These are phyloP conservation scores for Lophius americanus DNA, from an alignment of 2,797 vertebrate genomes.

Conservation along the genomic window DNA sequence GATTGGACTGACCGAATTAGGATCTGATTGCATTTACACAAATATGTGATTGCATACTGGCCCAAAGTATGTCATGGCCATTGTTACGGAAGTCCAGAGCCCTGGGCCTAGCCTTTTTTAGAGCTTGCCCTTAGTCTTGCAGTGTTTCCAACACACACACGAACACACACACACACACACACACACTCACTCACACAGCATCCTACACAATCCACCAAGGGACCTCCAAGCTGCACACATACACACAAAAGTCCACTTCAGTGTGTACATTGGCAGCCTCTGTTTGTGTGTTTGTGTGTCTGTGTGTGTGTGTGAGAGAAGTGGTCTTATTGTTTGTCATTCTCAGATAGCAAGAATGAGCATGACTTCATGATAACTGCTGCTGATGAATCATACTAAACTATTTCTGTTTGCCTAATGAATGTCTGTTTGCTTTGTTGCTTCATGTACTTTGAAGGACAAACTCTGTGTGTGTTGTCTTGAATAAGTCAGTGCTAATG, in stretches of 20 bases:
- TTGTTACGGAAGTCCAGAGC: constrained; percentile 51
- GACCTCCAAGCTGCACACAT: constrained; percentile 53
- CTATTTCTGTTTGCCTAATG: constrained; percentile 60
- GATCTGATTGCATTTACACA: constrained; percentile 1
- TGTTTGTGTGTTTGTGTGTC: constrained; percentile 26
- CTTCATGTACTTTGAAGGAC: constrained; percentile 62
- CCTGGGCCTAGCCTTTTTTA: constrained; percentile 56
- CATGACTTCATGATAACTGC: constrained; percentile 58
- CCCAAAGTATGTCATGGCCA: constrained; percentile 48
- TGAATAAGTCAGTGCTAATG: constrained; percentile 63
- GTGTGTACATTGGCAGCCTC: constrained; percentile 38
- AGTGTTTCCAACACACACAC: constrained; percentile 26
- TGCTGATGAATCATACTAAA: constrained; percentile 69
- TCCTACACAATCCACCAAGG: constrained; percentile 23
- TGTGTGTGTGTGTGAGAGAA: constrained; percentile 17
- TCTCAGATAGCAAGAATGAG: constrained; percentile 48
- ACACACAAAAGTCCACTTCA: constrained; percentile 63
- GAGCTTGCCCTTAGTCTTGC: constrained; percentile 59
- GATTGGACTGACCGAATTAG: background rate
- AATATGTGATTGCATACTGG: constrained; percentile 25
- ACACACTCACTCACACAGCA: constrained; percentile 9
- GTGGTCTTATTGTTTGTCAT: constrained; percentile 39
- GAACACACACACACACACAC: constrained; percentile 26
- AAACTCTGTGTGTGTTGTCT: constrained; percentile 30
- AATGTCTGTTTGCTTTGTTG: constrained; percentile 70